These are phyloP conservation scores for Scaptomyza caliginosa DNA, from an alignment of 2,888 invertebrate genomes.

Conservation along the genomic window DNA sequence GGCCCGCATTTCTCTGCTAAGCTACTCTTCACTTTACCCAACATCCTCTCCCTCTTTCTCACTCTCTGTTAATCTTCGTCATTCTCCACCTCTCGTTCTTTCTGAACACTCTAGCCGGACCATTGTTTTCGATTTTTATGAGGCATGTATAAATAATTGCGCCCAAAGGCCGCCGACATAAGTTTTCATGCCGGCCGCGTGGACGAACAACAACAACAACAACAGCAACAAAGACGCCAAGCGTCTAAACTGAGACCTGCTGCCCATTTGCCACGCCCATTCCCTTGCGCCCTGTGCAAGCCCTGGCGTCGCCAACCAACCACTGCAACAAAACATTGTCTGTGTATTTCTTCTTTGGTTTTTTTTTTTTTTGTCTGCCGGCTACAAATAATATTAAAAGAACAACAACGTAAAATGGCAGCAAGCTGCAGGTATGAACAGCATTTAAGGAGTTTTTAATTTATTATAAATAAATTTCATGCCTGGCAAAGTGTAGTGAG, in stretches of 20 bases:
- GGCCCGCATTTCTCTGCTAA: background rate
- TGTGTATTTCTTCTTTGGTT: slow-evolving; percentile 15
- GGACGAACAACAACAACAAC: slow-evolving; percentile 61
- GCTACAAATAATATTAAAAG: slow-evolving; percentile 63
- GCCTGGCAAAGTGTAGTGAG: slow-evolving; percentile 18
- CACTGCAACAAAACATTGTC: slow-evolving; percentile 44
- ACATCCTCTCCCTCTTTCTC: background rate
- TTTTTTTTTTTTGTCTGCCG: slow-evolving; percentile 42
- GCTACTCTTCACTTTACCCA: background rate
- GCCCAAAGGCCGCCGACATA: slow-evolving; percentile 82
- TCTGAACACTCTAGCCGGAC: slow-evolving; percentile 17
- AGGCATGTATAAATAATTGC: slow-evolving; percentile 83
- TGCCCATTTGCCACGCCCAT: slow-evolving; percentile 52
- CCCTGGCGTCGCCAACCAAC: slow-evolving; percentile 30
- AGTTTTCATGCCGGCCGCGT: slow-evolving; percentile 80
- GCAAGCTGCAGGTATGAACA: slow-evolving; percentile 53
- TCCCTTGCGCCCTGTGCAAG: slow-evolving; percentile 32
- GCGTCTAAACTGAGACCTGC: slow-evolving; percentile 61
- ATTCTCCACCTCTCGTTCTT: background rate
- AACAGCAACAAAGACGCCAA: slow-evolving; percentile 51
- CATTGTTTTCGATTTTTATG: slow-evolving; percentile 82
- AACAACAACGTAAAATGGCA: slow-evolving; percentile 45
- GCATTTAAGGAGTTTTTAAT: slow-evolving; percentile 83
- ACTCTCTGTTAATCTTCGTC: background rate
- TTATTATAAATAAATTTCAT: slow-evolving; percentile 80